Evolutionary conservation across 2,113 vertebrate genomes (phyloP), one percentile per base, ranked within the genome.

Genomic region (Desmodus rotundus): DNA sequence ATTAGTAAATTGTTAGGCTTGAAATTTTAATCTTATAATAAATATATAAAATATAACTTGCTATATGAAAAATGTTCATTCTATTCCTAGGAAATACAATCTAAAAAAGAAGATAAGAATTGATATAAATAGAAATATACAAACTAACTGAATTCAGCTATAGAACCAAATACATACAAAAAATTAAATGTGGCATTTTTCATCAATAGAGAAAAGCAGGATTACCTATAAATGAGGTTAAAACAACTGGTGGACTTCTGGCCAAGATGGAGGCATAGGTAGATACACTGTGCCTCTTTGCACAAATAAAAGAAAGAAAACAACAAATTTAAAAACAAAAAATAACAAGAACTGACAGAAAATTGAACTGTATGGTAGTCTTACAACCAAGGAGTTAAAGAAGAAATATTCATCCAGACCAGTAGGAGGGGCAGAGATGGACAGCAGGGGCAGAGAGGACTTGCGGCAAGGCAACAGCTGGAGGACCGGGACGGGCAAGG

Each of bases 11-110:
- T 68, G 26, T 47, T 84, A 87, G 33, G 16, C 43, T 93, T 92
- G 65, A 92, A 70, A 15, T 93, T 87, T 74, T 97, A 83, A 91
- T 83, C 47, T 85, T 77, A 87, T 36, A 89, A 74, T 87, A 82
- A 86, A 80, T 76, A 43, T 63, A 50, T 67, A 78, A 93, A 95
- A 31, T 17, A 80, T 7, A 41, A 45, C 2, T 76, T 67, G 92
- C 61, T 89, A 56, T 96, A 90, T 80, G 72, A 58, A 86, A 86
- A 80, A 87, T 88, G 4, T 36, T 92, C 87, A 77, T 83, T 84
- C 15, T 10, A 72, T 41, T 94, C 22, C 45, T 83, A 24, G 33
- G 22, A 91, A 96, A 73, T 1, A 2, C 19, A 91, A 31, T 36
- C 58, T 91, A 72, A 61, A 70, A 74, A 92, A 77, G 8, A 56